Evolutionary conservation across 2,113 vertebrate genomes (phyloP).

Genomic region (Himantopus leucocephalus): DNA sequence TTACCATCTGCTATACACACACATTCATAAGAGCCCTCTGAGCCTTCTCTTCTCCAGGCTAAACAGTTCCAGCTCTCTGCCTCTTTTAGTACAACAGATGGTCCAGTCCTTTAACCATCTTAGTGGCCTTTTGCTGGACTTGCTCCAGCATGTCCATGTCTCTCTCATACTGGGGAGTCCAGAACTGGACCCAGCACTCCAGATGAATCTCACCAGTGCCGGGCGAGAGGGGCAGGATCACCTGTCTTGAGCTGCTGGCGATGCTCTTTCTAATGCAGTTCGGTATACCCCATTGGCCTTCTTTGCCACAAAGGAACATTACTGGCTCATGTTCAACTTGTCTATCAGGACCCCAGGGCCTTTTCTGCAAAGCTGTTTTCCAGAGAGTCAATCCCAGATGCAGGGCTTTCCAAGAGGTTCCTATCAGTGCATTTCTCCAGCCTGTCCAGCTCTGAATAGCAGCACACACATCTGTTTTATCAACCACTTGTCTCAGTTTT

Average conservation of each 20-base stretch:
- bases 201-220: background rate
- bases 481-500: background rate
- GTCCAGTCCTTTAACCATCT: background rate
- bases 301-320: background rate
- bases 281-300: background rate
- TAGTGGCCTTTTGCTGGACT: background rate
- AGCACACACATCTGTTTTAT: background rate
- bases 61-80: background rate
- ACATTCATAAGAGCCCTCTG: background rate
- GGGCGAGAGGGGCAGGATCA: background rate
- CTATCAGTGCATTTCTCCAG: background rate
- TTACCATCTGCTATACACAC: background rate
- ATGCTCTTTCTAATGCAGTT: background rate
- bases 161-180: background rate
- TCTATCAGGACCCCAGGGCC: background rate
- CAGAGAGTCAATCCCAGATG: background rate
- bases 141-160: background rate
- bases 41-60: constrained; percentile 13
- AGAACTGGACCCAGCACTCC: background rate
- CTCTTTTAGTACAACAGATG: background rate
- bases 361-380: background rate
- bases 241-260: background rate
- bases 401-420: background rate
- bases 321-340: background rate
- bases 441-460: background rate